Conservation (phyloP, 2,797 vertebrate genomes). For the Lutjanus campechanus region DNA sequence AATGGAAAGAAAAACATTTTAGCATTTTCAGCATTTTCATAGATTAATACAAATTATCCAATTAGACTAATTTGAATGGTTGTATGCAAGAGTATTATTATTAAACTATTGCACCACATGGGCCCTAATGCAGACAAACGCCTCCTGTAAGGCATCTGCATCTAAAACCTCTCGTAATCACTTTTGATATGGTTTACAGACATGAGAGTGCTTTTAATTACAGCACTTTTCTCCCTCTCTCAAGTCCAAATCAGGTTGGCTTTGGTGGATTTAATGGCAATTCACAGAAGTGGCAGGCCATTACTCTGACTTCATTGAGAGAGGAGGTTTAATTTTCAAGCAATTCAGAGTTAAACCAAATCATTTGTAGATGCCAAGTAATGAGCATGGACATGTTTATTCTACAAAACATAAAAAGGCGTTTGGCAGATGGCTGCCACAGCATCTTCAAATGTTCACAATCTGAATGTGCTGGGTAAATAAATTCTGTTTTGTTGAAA, state of each 20-base stretch:
- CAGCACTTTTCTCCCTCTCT: conserved; percentile 35
- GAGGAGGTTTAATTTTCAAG: conserved; percentile 47
- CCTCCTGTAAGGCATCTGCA: conserved; percentile 40
- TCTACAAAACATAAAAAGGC: conserved; percentile 42
- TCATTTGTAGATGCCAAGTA: conserved; percentile 38
- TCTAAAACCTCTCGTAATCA: conserved; percentile 46
- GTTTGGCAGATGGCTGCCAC: conserved; percentile 33
- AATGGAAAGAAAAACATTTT: conserved; percentile 32
- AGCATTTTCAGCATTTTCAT: conserved; percentile 46
- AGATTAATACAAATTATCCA: conserved; percentile 66
- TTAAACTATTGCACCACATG: conserved; percentile 40
- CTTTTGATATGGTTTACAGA: conserved; percentile 48
- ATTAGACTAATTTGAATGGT: conserved; percentile 61
- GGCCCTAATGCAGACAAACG: conserved; percentile 33
- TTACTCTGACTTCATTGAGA: conserved; percentile 33
- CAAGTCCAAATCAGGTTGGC: conserved; percentile 47
- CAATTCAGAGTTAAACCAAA: conserved; percentile 38
- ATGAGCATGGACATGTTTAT: conserved; percentile 41
- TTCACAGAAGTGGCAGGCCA: conserved; percentile 47
- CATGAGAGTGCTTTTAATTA: conserved; percentile 65
- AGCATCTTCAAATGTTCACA: conserved; percentile 11
- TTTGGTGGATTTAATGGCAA: conserved; percentile 56
- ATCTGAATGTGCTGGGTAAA: conserved; percentile 40
- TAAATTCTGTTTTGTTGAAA: conserved; percentile 32
- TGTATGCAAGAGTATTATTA: conserved; percentile 45